A percentile compares a stretch with the other conserved stretches of the same genome.
These are phyloP conservation scores for Drosophila nr. perissopoda DNA, from an alignment of 2,888 invertebrate genomes.

Conservation along the genomic window DNA sequence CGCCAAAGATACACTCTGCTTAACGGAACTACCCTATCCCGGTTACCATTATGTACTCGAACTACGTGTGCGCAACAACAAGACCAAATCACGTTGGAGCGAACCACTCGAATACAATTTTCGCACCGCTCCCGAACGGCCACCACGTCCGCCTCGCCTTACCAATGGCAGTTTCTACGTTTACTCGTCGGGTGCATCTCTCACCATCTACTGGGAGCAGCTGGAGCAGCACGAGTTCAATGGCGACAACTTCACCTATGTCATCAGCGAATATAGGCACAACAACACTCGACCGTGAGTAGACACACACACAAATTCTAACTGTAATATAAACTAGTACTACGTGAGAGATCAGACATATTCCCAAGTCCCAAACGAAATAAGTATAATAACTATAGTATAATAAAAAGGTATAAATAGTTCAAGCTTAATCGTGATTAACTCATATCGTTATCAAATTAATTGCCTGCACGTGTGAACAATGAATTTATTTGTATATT, in stretches of 20 bases:
- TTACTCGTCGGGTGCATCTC: slow-evolving; percentile 86
- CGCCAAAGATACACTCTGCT: slow-evolving; percentile 64
- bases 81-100: slow-evolving; percentile 88
- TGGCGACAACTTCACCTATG: slow-evolving; percentile 90
- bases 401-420: not conserved
- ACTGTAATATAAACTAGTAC: not conserved
- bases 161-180: slow-evolving; percentile 91
- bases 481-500: not conserved
- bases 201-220: slow-evolving; percentile 92
- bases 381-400: not conserved
- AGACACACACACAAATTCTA: not conserved
- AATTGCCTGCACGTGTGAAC: not conserved
- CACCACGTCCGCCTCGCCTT: slow-evolving; percentile 89
- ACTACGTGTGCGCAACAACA: slow-evolving; percentile 87
- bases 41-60: slow-evolving; percentile 87
- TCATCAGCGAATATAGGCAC: slow-evolving; percentile 85
- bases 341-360: not conserved
- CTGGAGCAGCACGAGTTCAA: slow-evolving; percentile 89
- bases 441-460: not conserved
- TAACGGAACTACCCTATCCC: slow-evolving; percentile 74
- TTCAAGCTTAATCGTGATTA: not conserved
- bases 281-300: slow-evolving; percentile 74
- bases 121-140: slow-evolving; percentile 86
- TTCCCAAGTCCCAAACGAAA: not conserved
- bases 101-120: slow-evolving; percentile 87